Evolutionary conservation across 2,888 invertebrate genomes (phyloP), one percentile per base, ranked within the genome.

Genomic region (Antheraea assamensis): DNA sequence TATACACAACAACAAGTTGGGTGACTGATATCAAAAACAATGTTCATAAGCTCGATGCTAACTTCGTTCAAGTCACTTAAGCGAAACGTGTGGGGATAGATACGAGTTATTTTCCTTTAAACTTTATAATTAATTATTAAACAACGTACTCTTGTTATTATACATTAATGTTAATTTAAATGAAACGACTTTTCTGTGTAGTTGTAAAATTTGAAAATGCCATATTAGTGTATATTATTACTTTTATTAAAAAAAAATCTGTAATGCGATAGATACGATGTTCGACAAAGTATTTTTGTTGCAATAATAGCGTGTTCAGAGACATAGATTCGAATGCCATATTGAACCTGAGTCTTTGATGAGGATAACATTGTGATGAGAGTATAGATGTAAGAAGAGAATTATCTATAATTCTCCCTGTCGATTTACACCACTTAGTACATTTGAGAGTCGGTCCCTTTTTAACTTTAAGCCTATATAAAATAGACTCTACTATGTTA

Each of bases 21-120:
- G 3, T 30, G 35, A 13, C 35, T 35, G 68, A 68, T 68, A 68
- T 68, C 31, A 42, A 42, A 42, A 42, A 35, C 68, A 35, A 66
- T n/a, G 21, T 68, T 68, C 35, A 35, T 68, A 68, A 68, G 68
- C 68, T 35, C 68, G 68, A 31, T 35, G 35, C 15, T n/a, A 68
- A 68, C 35, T 68, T 27, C 5, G 61, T 30, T 64, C 61, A 30
- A 64, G 61, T 30, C 61, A 64, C 61, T 64, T 64, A 30, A 64
- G 61, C 30, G 61, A 30, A 30, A 64, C 30, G 61, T 64, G 30
- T 27, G 30, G 61, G 30, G 3, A 3, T 27, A 17, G 15, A 17
- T 27, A 64, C 42, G 17, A 64, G 61, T 30, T 64, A 64, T 64
- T 64, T 30, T 30, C 27, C 17, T 27, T 64, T 64, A 64, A 64